Percentiles rank a stretch among this genome's conserved stretches.
These are phyloP conservation scores for Nowickia ferox DNA, from an alignment of 2,888 invertebrate genomes.

Conservation along the genomic window DNA sequence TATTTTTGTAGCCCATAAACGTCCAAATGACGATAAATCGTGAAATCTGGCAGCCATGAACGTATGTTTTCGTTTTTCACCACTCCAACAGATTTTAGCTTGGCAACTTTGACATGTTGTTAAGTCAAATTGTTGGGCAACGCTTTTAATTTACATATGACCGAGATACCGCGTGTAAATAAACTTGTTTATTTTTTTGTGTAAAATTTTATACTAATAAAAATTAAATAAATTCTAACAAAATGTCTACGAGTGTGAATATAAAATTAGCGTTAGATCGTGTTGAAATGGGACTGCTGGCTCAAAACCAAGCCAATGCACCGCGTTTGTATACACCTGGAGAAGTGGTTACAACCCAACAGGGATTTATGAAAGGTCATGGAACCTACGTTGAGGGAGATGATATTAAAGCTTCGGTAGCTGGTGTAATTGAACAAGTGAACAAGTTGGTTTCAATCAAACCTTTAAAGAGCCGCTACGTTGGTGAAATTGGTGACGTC, in stretches of 20 bases:
- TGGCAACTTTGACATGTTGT: background rate
- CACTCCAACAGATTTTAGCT: background rate
- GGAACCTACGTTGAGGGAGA: constrained; percentile 96
- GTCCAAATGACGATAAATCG: too few species aligned
- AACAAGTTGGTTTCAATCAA: constrained; percentile 96
- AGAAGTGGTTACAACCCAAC: constrained; percentile 91
- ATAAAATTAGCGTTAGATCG: constrained; percentile 87
- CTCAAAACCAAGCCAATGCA: constrained; percentile 84
- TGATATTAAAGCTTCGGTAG: constrained; percentile 94
- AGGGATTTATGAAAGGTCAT: constrained; percentile 90
- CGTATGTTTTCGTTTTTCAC: background rate
- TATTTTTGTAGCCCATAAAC: too few species aligned
- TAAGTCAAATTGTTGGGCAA: background rate
- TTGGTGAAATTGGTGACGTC: constrained; percentile 98
- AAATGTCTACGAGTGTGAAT: constrained; percentile 84
- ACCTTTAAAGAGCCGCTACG: constrained; percentile 95
- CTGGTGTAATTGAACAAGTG: constrained; percentile 96
- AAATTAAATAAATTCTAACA: constrained; percentile 5
- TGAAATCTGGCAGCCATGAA: constrained; percentile 1
- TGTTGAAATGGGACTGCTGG: constrained; percentile 84
- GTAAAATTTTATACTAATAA: background rate
- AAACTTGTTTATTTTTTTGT: constrained; percentile 27
- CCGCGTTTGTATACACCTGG: constrained; percentile 93
- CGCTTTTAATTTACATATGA: constrained; percentile 18
- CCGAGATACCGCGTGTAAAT: constrained; percentile 36